Base-by-base conservation (phyloP, 2,797 vertebrate genomes). In the Melanotaenia nigrans region DNA sequence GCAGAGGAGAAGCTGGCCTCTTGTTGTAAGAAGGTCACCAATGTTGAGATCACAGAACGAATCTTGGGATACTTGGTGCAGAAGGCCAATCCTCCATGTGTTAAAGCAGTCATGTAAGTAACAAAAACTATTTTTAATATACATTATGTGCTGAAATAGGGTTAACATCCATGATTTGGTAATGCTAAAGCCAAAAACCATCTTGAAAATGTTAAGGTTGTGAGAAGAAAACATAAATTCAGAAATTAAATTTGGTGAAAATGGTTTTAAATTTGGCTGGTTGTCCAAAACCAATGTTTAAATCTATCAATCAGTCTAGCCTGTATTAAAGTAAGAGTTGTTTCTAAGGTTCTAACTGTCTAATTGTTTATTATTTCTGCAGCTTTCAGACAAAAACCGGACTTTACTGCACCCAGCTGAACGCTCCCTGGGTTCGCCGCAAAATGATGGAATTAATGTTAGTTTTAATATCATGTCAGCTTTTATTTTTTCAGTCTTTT, bases 101-200 rank as follows among this genome's bases (percentile, higher is more conserved):
- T 93, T 40, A 6, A 0, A 0, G 93, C 93, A 0, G 62, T 92
- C 68, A 85, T 94, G 93, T 94, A 79, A 93, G 93, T 75, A 24
- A 8, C 3, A 35, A 12, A 22, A 25, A 24, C 1, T 1, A 13
- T 13, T 25, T 5, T 54, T 3, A 20, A 25, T 8, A 9, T 22
- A 9, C 12, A 12, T 11, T 13, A 14, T 14, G 24, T 28, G 24
- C 24, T 54, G 10, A 53, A 53, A n/a, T 3, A 10, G 11, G 7
- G 22, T n/a, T 9, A 53, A 24, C n/a, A 53, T 25, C 4, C 1
- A 28, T 12, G 28, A 14, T 28, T 54, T 54, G 24, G 12, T 8
- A 24, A 3, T 3, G 1, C 4, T 18, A 45, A 45, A 16, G 42
- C 4, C 14, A 16, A 45, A 18, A 5, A 45, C 2, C 13, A 16